These are phyloP conservation scores for Drosophila histrio DNA, from an alignment of 2,888 invertebrate species.

Conservation along the genomic window DNA sequence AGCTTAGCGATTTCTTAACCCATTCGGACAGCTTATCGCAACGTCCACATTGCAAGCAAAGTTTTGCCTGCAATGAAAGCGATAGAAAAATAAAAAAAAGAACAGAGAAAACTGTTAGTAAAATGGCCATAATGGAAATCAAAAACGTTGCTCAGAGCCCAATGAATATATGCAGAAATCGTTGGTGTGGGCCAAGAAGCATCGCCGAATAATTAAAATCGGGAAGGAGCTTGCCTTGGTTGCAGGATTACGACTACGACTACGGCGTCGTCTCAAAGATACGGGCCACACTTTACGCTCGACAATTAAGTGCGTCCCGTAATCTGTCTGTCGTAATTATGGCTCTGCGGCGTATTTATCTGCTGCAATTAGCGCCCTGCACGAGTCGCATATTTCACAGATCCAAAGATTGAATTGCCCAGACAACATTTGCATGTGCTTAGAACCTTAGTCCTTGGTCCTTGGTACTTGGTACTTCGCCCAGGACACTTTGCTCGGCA, in stretches of 20 bases:
- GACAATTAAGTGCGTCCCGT: conserved; percentile 77
- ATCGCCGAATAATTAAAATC: conserved; percentile 79
- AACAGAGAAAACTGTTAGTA: conserved; percentile 9
- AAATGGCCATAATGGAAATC: conserved; percentile 65
- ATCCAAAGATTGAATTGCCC: conserved; percentile 67
- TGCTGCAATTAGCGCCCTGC: conserved; percentile 76
- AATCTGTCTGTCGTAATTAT: conserved; percentile 81
- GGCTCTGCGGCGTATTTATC: conserved; percentile 77
- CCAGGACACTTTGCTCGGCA: background rate
- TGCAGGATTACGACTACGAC: conserved; percentile 44
- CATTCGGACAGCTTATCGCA: conserved; percentile 57
- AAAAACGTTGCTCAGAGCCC: conserved; percentile 46
- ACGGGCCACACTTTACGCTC: conserved; percentile 69
- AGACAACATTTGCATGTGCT: conserved; percentile 60
- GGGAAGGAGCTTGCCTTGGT: conserved; percentile 42
- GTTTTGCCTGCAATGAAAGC: conserved; percentile 35
- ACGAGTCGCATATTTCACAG: conserved; percentile 72
- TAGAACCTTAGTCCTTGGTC: conserved; percentile 22
- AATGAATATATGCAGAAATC: conserved; percentile 53
- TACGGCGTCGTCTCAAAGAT: conserved; percentile 44
- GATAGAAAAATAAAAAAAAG: conserved; percentile 12
- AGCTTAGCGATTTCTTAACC: conserved; percentile 35
- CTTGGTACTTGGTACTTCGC: background rate
- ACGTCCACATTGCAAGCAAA: conserved; percentile 53
- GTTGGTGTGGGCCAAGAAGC: conserved; percentile 11